These are phyloP conservation scores for Protobothrops flavoviridis DNA, from an alignment of 2,113 vertebrate genomes.

Conservation along the genomic window DNA sequence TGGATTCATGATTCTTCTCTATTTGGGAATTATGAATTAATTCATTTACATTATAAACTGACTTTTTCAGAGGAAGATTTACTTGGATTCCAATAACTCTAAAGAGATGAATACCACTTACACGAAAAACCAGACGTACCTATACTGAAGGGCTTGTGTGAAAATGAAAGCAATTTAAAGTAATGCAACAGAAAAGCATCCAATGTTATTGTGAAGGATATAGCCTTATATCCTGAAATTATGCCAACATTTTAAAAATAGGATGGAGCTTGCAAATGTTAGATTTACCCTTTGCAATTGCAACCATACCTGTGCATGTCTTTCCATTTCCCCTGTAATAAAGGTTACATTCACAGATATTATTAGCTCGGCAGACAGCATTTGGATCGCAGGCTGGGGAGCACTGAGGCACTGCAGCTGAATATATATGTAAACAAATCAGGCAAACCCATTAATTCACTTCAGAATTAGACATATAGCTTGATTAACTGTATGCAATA, in stretches of 20 bases:
- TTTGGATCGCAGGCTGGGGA: slow-evolving; percentile 79
- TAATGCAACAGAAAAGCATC: neutral
- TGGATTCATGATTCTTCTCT: neutral
- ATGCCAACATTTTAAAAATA: neutral
- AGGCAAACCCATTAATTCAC: neutral
- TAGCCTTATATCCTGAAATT: neutral
- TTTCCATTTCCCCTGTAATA: slow-evolving; percentile 86
- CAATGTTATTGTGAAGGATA: neutral
- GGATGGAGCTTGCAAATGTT: neutral
- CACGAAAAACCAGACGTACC: neutral
- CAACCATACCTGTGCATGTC: slow-evolving; percentile 74
- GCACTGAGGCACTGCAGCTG: slow-evolving; percentile 70
- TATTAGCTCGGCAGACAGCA: slow-evolving; percentile 74
- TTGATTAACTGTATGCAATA: neutral
- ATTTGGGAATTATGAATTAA: neutral
- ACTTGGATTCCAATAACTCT: neutral
- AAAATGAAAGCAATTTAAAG: neutral
- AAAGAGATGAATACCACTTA: neutral
- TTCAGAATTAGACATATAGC: neutral
- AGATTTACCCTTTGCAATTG: neutral
- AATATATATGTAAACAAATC: slow-evolving; percentile 9
- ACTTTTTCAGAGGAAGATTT: neutral
- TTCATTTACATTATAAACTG: neutral
- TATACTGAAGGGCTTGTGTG: neutral
- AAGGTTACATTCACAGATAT: slow-evolving; percentile 80